Percentiles rank a stretch among this genome's conserved stretches.
These are phyloP conservation scores for Hydrochoerus hydrochaeris DNA, from an alignment of 2,113 vertebrate species.

Conservation along the genomic window DNA sequence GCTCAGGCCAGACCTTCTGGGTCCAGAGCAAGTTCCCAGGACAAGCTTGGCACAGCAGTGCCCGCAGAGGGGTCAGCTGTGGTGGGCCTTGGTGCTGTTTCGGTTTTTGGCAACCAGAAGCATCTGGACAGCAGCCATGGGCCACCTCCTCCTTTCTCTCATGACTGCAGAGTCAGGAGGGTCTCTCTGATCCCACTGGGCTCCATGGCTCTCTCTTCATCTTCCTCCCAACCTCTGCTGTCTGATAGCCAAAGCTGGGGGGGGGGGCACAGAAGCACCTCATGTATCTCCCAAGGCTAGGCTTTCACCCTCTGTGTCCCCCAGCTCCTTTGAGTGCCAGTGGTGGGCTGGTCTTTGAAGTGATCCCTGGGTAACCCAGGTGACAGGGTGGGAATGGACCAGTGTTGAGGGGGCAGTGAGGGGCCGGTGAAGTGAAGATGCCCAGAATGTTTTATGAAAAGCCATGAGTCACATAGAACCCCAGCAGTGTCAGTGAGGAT, in stretches of 20 bases:
- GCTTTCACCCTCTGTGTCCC: not conserved
- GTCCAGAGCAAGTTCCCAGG: not conserved
- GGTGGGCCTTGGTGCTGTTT: rapidly evolving
- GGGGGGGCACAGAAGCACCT: not conserved
- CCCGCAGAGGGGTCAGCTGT: not conserved
- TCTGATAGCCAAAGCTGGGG: too few species aligned
- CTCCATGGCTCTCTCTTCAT: not conserved
- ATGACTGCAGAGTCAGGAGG: not conserved
- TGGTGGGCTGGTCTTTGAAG: not conserved
- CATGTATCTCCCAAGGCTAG: not conserved
- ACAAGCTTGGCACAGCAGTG: not conserved
- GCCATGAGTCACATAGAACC: constrained; percentile 54
- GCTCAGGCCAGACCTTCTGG: not conserved
- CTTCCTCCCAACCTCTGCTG: not conserved
- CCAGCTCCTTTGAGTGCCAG: not conserved
- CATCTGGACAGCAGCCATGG: not conserved
- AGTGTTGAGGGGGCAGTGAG: not conserved
- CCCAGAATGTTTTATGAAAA: constrained; percentile 63
- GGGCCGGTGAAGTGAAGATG: not conserved
- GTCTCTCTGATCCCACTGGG: not conserved
- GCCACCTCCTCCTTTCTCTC: too few species aligned
- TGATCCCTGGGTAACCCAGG: not conserved
- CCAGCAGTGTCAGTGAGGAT: not conserved
- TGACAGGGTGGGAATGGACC: not conserved
- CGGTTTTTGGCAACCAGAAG: not conserved